Evolutionary conservation across 2,113 vertebrate species (phyloP).

Genomic region (Rhea pennata): DNA sequence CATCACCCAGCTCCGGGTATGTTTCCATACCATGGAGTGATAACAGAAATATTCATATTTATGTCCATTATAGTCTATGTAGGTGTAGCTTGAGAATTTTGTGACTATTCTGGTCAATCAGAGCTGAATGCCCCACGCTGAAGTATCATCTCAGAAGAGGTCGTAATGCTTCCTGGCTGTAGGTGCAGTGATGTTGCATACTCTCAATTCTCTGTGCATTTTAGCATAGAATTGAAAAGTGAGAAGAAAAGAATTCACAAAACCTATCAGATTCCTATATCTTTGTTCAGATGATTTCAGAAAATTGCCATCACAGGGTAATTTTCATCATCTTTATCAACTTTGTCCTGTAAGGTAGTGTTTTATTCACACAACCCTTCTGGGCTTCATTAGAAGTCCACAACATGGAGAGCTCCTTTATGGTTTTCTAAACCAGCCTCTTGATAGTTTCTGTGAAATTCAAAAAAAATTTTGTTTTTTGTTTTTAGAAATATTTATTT

Average conservation of each 20-base stretch:
- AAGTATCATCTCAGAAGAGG: background rate
- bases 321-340: background rate
- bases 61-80: background rate
- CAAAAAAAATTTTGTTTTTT: background rate
- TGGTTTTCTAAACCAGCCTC: background rate
- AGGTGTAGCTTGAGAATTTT: background rate
- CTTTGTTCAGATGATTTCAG: background rate
- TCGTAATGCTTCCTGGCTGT: background rate
- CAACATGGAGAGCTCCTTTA: background rate
- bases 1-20: background rate
- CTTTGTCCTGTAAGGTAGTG: background rate
- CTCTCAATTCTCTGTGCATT: accelerated
- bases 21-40: background rate
- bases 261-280: background rate
- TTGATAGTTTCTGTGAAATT: background rate
- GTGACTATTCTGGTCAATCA: background rate
- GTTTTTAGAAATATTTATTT: background rate
- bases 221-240: background rate
- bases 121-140: background rate
- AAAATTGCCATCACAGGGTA: background rate
- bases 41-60: background rate
- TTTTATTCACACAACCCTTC: background rate
- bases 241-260: background rate
- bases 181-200: background rate
- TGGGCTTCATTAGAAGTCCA: accelerated